phyloP scores from a whole-genome alignment of 2,888 invertebrate genomes.

The Bimastos eiseni region DNA sequence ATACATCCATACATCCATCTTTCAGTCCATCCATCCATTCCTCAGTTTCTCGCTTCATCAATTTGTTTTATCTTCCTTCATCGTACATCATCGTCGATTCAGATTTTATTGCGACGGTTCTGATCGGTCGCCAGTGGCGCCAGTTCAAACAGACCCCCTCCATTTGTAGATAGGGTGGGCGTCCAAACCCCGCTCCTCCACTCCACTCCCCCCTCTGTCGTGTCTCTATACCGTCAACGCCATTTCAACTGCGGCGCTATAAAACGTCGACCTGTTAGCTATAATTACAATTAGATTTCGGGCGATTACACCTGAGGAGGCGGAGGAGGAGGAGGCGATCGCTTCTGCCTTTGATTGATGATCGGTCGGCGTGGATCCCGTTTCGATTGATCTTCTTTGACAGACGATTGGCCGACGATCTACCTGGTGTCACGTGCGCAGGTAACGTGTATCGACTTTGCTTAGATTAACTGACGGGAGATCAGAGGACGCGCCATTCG shows the following conservation, averaged over 20 bases:
- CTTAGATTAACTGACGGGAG: background rate
- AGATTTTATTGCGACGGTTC: background rate
- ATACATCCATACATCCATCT: background rate
- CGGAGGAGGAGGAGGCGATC: no score
- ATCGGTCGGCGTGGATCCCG: background rate
- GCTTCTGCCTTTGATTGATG: background rate
- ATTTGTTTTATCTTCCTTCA: no score
- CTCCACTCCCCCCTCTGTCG: background rate
- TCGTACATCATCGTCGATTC: no score
- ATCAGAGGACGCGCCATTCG: background rate
- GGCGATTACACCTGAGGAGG: no score
- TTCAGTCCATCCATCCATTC: no score
- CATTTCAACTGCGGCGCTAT: background rate
- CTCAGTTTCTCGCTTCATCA: no score
- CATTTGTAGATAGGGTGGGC: background rate
- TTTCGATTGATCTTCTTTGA: background rate
- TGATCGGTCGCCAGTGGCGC: background rate
- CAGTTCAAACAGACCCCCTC: background rate
- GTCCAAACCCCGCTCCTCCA: background rate
- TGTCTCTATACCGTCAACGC: background rate
- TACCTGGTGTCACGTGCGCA: background rate
- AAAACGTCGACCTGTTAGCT: background rate
- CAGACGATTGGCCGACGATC: background rate
- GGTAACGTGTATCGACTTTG: background rate
- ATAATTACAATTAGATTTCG: constrained; percentile 3